Evolutionary conservation across 2,888 invertebrate genomes (phyloP), one percentile per base, ranked within the genome.

Genomic region (Acronicta alni): DNA sequence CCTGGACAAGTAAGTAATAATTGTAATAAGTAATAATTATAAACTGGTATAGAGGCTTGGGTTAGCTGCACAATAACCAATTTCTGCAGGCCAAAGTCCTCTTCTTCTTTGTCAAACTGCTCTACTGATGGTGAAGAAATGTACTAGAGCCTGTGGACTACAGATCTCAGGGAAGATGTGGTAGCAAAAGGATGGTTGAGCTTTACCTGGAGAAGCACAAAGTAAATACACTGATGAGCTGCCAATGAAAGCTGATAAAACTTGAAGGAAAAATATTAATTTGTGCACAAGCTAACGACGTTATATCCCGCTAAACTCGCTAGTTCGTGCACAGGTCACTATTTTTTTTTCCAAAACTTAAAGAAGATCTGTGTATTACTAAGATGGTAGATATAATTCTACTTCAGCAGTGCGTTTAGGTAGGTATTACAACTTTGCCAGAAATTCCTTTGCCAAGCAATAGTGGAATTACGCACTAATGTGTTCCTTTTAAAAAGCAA

Each of bases 1-100:
- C 94, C 94, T 30, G 91, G 93, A 42, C 77, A 88, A 80, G 92
- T 93, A 80, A 79, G 70, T 0, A 9, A 17, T 35, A 10, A 3
- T 18, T 12, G 12, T 12, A 6, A 14, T 4, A 32, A 12, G 6
- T 2, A 10, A 10, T 1, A 1, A 14, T 14, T 14, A 14, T 6
- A 14, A 14, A 14, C 14, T 14, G 4, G 14, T 32, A 14, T 32
- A 14, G 12, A 1, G 10, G 30, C 3, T 30, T 10, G 10, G 1
- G 30, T 30, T 30, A 30, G 12, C 30, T 30, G 12, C 12, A 30
- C 12, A 30, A 1, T 30, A 10, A 30, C 12, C 30, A 30, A 12
- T 30, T 30, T 12, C 30, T 30, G 7, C n/a, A n/a, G n/a, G n/a
- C n/a, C n/a, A n/a, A n/a, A n/a, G n/a, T n/a, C n/a, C n/a, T n/a